Evolutionary conservation across 2,888 invertebrate genomes (phyloP).

Genomic region (Mellilla xanthometata): DNA sequence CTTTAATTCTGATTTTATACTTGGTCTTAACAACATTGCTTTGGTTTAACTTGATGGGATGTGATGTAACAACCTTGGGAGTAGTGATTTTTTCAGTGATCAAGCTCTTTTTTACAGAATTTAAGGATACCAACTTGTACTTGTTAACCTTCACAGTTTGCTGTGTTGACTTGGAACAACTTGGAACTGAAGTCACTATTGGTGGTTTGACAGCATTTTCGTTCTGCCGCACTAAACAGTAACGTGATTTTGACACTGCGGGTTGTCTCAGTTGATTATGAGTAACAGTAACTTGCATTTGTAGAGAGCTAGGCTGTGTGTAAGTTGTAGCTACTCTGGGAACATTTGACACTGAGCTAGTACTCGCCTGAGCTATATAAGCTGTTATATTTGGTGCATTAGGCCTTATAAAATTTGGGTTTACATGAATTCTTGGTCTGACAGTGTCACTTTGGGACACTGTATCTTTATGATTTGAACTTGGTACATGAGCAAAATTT

Average conservation of each 20-base stretch:
- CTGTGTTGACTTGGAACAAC: conserved; percentile 6
- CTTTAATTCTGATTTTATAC: conserved; percentile 16
- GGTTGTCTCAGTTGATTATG: background rate
- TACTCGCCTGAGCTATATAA: background rate
- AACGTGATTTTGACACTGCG: conserved; percentile 46
- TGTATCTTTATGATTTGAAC: conserved; percentile 1
- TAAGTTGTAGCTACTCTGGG: conserved; percentile 15
- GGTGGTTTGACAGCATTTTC: conserved; percentile 22
- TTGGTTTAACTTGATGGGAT: conserved; percentile 3
- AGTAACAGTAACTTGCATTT: background rate
- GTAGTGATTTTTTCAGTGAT: conserved; percentile 27
- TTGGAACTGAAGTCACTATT: conserved; percentile 6
- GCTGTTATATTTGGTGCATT: conserved; percentile 1
- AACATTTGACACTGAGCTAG: background rate
- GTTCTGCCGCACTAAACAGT: conserved; percentile 53
- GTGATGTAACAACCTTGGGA: conserved; percentile 8
- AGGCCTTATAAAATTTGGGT: conserved; percentile 65
- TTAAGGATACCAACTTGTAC: conserved; percentile 63
- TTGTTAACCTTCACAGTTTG: conserved; percentile 60
- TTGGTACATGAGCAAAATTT: conserved; percentile 40
- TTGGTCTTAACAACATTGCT: conserved; percentile 11
- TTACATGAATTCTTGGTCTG: conserved; percentile 68
- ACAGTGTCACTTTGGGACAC: conserved; percentile 4
- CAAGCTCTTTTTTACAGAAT: conserved; percentile 47
- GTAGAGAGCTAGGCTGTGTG: conserved; percentile 17